Conservation (phyloP, 2,113 vertebrate genomes). For the Cynopterus brachyotis region DNA sequence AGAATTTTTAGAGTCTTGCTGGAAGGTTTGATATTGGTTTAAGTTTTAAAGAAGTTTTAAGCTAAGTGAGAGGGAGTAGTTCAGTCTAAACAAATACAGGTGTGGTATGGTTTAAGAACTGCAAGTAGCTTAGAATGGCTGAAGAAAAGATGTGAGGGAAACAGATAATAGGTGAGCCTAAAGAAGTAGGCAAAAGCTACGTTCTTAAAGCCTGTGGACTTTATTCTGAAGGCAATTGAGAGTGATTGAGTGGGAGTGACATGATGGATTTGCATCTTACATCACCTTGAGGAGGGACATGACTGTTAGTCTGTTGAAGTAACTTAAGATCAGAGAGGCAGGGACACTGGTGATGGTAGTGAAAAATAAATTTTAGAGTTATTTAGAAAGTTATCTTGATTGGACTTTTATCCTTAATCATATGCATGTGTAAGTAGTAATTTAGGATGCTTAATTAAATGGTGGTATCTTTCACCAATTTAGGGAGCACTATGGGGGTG, state of each 20-base stretch:
- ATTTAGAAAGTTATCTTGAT: neutral
- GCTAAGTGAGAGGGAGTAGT: neutral
- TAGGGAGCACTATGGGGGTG: neutral
- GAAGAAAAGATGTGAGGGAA: neutral
- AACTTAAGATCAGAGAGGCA: neutral
- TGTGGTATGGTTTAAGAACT: neutral
- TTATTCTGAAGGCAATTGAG: neutral
- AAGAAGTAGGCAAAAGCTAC: neutral
- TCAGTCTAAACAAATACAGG: neutral
- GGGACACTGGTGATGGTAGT: neutral
- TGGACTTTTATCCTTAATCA: neutral
- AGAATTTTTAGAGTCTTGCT: neutral
- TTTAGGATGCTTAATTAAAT: neutral
- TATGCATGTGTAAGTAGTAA: neutral
- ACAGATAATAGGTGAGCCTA: neutral
- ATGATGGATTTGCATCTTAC: neutral
- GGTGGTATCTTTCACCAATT: neutral
- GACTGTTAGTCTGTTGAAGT: neutral
- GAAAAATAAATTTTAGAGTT: neutral
- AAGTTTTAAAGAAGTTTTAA: neutral
- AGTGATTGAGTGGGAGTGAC: neutral
- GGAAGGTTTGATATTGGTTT: neutral
- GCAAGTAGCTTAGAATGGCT: neutral
- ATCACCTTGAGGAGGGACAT: neutral
- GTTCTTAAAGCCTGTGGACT: neutral